Base-by-base conservation (phyloP, 2,888 invertebrate genomes). In the Clivina fossor region DNA sequence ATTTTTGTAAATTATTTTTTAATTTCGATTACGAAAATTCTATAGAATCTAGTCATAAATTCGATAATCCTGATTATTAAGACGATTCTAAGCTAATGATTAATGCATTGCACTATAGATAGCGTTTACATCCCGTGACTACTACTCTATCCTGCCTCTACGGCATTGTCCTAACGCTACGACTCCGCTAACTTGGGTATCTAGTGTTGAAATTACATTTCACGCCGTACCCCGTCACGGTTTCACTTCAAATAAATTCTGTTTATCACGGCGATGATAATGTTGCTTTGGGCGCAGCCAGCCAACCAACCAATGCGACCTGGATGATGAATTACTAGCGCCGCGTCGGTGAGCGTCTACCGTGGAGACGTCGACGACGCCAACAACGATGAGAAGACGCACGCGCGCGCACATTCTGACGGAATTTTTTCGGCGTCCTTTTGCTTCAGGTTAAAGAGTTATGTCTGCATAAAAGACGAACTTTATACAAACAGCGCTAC, bases 181-280 rank as follows among this genome's bases (percentile, higher is more conserved):
- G 19, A 15, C 26, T 8, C 18, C 26, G 24, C n/a, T n/a, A n/a
- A 20, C 18, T 20, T n/a, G 35, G 22, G 43, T 37, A 37, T 18
- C 15, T 33, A 53, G 53, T 38, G 44, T 53, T 53, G 53, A 53
- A 53, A 53, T 53, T 53, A 37, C 53, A 53, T 53, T 53, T 53
- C 53, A 44, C 37, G 53, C n/a, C 44, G 41, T 53, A 35, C 53
- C 53, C 53, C 53, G 32, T 53, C 44, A 53, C 43, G 53, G 43
- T 44, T 44, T 53, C 53, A 38, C 44, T 53, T 53, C 44, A 53
- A 53, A 53, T 53, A 53, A 53, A 53, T 53, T 53, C 53, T 44
- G 53, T 53, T 53, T 53, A 53, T 53, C 53, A 53, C 44, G 28
- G 44, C 53, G 53, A 44, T 44, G 53, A 53, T 53, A 53, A 53